Evolutionary conservation across 2,888 invertebrate species (phyloP), one percentile per base, ranked within the genome.

Genomic region (Pteria penguin): DNA sequence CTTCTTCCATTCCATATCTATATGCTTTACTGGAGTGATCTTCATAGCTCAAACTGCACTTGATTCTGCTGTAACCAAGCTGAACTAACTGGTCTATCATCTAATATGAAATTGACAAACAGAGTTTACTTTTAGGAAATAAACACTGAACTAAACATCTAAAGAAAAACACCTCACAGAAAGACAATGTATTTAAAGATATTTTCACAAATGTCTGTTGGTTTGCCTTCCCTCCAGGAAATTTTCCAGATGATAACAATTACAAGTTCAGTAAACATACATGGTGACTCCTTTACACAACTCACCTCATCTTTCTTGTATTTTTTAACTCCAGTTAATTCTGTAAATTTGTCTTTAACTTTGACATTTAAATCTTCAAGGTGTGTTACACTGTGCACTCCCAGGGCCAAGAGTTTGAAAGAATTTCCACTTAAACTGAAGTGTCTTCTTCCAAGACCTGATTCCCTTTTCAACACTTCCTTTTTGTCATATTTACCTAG

Each of bases 1-100:
- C 88, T 32, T 87, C 79, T 2, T 83, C 86, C 61, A 58, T 73
- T 18, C 69, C 80, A 77, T 80, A 84, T 65, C 70, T 70, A 52
- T 57, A 72, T 2, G 29, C 55, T 33, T 58, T 45, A 27, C 67
- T 65, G 26, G 71, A 73, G 18, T 32, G 27, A 1, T 57, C 76
- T 22, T 81, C 83, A 60, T 78, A 71, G 63, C 70, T 81, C n/a
- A 89, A 75, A 5, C 86, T 85, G 11, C 79, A 73, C 78, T 87
- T 88, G 71, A 89, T 80, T 57, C 83, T 81, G 33, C 83, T 58
- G 72, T 81, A 86, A 4, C 87, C 87, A 60, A 83, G 75, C 67
- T 75, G 65, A 5, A 88, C 69, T 24, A 89, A 80, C n/a, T 76
- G 66, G 29, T 82, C 78, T 61, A 83, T 80, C 60, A 87, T 33